Evolutionary conservation across 2,113 vertebrate species (phyloP), one percentile per base, ranked within the genome.

Genomic region (Campylomormyrus numenius): DNA sequence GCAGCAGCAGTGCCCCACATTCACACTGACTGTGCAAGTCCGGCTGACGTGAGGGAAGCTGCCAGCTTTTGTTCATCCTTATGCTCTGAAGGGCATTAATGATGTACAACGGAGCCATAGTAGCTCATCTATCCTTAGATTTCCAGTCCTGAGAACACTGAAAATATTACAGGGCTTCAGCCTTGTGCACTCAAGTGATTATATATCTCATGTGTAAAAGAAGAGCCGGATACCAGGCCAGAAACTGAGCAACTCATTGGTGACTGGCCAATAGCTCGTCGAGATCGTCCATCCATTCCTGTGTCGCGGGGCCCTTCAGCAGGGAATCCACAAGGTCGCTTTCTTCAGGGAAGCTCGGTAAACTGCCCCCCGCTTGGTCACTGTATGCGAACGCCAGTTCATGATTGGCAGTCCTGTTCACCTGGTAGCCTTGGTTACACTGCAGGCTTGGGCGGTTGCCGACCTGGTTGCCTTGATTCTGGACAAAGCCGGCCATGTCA

Each of bases 251-350:
- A 48, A 49, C 42, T 92, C 94, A 95, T 90, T 94, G 98, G 94
- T 98, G 98, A 93, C 95, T 96, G 91, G 98, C 98, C 88, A 99
- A 94, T 90, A 99, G 96, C 88, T 98, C 98, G 1, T 99, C 97
- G 94, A 99, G 94, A 88, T 99, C 98, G 11, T 96, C 97, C 96
- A 99, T 99, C 98, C 98, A 99, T 92, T 99, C 98, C 94, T 99
- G 98, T 0, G 98, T 97, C 94, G 97, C 97, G 96, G 98, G 98
- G 85, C 96, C 97, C 95, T 99, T 99, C 91, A 99, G 94, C 94
- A 99, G 94, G 0, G 98, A 97, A 95, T 99, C 98, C 85, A 99
- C 97, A 92, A 99, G 95, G 87, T 99, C 98, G 0, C 96, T 96
- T 89, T 99, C 98, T 0, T 96, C 97, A 3, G 97, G 95, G 90